Evolutionary conservation across 1,140 invertebrate species (phyloP), one percentile per base, ranked within the genome.

Genomic region (Drosophila murphyi): DNA sequence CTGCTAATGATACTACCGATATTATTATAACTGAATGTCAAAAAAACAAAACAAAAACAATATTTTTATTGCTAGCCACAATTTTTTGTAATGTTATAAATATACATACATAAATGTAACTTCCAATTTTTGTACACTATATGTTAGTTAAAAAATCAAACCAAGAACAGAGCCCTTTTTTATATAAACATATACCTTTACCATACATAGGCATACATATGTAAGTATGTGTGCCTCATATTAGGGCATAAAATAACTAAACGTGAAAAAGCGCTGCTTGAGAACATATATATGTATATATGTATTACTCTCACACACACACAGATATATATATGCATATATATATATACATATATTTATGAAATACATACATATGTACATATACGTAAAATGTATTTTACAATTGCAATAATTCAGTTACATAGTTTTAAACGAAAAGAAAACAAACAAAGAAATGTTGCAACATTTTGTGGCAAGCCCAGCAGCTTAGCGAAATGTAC

Each of bases 101-200:
- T 31, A 68, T 67, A 54, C 54, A 60, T 50, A 70, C 7, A 51
- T 28, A 72, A 48, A 39, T 83, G 69, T 80, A 86, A 72, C 82
- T 86, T 86, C 78, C 82, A 83, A 87, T 73, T 88, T 87, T 87
- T 88, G 77, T 88, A 89, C 76, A 88, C 83, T 75, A 80, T 88
- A 82, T 88, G 80, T 83, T 88, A 88, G 83, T 80, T 78, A 71
- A 88, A 35, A 50, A 48, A 37, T 8, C 39, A 48, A 69, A 57
- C 31, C 5, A 72, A 63, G 47, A 70, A 62, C 47, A 10, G 74
- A 85, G 64, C 81, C 74, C 81, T 86, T 87, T 78, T 76, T 73
- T 78, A n/a, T 81, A 72, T 76, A 78, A 57, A 70, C 39, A 64
- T 85, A 87, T 71, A 73, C 62, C 62, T 55, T 68, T 68, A 65